Evolutionary conservation across 2,888 invertebrate genomes (phyloP).

Genomic region (Spodoptera exigua): DNA sequence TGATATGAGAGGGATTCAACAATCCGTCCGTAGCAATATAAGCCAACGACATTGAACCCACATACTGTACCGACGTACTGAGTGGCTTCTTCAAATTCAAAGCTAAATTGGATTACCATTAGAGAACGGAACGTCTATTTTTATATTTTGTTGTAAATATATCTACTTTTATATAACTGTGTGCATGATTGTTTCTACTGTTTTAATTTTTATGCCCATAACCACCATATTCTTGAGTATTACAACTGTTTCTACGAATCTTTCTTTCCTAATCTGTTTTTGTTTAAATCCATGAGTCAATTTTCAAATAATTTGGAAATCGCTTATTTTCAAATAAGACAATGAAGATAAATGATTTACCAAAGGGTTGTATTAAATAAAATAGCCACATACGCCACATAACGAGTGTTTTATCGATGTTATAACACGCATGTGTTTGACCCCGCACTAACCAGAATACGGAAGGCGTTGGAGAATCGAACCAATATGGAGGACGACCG

Average conservation of each 20-base stretch:
- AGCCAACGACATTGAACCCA: slow-evolving; percentile 43
- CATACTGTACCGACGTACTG: slow-evolving; percentile 40
- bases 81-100: slow-evolving; percentile 72
- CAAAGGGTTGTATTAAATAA: slow-evolving; percentile 36
- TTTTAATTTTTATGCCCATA: slow-evolving; percentile 74
- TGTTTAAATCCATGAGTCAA: slow-evolving; percentile 36
- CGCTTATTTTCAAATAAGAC: slow-evolving; percentile 45
- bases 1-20: slow-evolving; percentile 2
- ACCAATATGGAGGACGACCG: slow-evolving; percentile 99
- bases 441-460: slow-evolving; percentile 93
- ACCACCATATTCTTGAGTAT: slow-evolving; percentile 79
- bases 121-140: slow-evolving; percentile 32
- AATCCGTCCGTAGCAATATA: slow-evolving; percentile 23
- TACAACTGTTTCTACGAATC: slow-evolving; percentile 55
- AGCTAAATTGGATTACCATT: slow-evolving; percentile 64
- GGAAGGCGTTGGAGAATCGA: slow-evolving; percentile 99
- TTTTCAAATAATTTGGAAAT: slow-evolving; percentile 36
- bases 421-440: slow-evolving; percentile 89
- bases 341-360: slow-evolving; percentile 50
- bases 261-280: slow-evolving; percentile 51
- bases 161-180: slow-evolving; percentile 57
- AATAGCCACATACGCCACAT: slow-evolving; percentile 59
- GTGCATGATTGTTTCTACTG: slow-evolving; percentile 78
- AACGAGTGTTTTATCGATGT: slow-evolving; percentile 76
- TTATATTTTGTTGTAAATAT: slow-evolving; percentile 58